Conservation (phyloP, 2,113 vertebrate species). For the Lepidothrix coronata region DNA sequence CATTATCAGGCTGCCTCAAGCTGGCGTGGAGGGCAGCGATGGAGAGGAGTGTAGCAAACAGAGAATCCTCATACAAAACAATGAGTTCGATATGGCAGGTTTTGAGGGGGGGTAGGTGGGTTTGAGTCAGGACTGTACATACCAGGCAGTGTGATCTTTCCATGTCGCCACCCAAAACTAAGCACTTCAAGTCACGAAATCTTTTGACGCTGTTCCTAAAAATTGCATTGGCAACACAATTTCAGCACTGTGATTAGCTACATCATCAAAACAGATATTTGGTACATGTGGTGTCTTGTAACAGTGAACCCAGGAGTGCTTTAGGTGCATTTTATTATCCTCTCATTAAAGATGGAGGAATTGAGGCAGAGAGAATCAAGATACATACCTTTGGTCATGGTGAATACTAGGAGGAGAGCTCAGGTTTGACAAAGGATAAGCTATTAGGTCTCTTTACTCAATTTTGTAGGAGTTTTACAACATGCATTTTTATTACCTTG, state of each 20-base stretch:
- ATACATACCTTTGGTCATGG: rapidly evolving
- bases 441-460: neutral
- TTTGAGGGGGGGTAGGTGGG: too few species aligned
- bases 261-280: neutral
- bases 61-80: neutral
- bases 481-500: neutral
- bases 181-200: neutral
- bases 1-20: neutral
- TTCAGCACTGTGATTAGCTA: neutral
- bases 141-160: neutral
- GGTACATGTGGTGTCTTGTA: neutral
- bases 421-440: neutral
- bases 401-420: neutral
- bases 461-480: neutral
- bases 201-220: neutral
- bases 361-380: neutral
- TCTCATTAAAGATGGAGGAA: neutral
- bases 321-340: neutral
- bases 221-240: neutral
- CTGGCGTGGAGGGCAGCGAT: neutral
- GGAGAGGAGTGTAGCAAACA: neutral
- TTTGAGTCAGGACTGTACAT: neutral
- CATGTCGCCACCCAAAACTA: neutral
- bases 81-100: neutral
- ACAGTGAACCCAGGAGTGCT: neutral